Evolutionary conservation across 2,888 invertebrate genomes (phyloP).

Genomic region (Danaus chrysippus): DNA sequence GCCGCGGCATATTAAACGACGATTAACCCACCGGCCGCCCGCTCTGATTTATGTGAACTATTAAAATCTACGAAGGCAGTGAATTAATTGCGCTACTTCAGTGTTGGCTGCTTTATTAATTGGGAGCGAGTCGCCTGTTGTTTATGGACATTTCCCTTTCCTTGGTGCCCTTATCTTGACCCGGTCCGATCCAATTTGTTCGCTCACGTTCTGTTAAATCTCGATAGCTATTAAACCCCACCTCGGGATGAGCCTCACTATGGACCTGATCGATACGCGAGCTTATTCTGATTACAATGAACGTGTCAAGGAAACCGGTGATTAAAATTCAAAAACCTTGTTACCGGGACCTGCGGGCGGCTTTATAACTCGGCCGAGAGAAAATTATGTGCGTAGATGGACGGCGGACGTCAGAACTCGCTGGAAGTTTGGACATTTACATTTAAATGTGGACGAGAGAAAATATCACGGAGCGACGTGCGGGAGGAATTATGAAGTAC

Average conservation of each 20-base stretch:
- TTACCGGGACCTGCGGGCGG: constrained; percentile 40
- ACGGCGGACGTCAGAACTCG: constrained; percentile 45
- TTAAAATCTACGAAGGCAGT: constrained; percentile 78
- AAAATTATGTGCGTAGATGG: constrained; percentile 66
- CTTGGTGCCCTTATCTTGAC: constrained; percentile 68
- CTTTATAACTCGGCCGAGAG: constrained; percentile 65
- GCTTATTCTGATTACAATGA: constrained; percentile 41
- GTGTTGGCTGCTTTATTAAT: constrained; percentile 76
- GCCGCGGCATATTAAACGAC: constrained; percentile 74
- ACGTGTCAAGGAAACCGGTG: constrained; percentile 40
- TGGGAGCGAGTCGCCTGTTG: constrained; percentile 75
- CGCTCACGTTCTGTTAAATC: constrained; percentile 74
- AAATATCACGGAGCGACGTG: constrained; percentile 54
- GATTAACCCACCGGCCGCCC: constrained; percentile 73
- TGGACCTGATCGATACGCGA: constrained; percentile 22
- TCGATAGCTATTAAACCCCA: constrained; percentile 71
- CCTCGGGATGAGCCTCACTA: constrained; percentile 50
- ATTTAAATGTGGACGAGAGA: constrained; percentile 67
- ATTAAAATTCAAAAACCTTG: constrained; percentile 58
- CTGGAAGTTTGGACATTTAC: constrained; percentile 65
- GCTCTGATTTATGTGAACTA: constrained; percentile 76
- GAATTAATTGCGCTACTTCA: constrained; percentile 78
- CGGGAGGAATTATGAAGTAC: constrained; percentile 66
- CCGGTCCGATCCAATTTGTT: constrained; percentile 71
- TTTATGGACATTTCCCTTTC: constrained; percentile 71